These are phyloP conservation scores for Mycalesis mineus DNA, from an alignment of 2,888 invertebrate genomes.

Conservation along the genomic window DNA sequence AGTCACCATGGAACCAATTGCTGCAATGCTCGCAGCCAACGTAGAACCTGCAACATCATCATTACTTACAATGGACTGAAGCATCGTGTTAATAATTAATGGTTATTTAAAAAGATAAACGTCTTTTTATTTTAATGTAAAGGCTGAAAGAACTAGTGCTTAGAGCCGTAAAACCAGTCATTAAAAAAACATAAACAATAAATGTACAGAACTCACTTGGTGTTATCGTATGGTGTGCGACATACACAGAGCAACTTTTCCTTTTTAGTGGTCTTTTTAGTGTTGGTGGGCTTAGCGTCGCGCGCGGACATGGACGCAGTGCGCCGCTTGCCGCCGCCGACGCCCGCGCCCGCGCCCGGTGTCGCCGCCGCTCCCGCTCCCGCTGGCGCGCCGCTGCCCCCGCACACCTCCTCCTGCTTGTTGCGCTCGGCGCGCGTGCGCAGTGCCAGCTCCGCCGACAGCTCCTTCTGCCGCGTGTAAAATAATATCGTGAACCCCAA, in stretches of 20 bases:
- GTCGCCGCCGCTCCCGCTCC: too few species aligned
- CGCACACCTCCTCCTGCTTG: slow-evolving; percentile 83
- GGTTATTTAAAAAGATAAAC: too few species aligned
- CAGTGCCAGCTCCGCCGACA: slow-evolving; percentile 84
- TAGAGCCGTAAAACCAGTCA: too few species aligned
- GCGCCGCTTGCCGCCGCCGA: slow-evolving; percentile 50
- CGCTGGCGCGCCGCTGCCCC: background rate
- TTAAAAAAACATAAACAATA: too few species aligned
- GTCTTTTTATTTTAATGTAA: too few species aligned
- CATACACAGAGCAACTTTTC: slow-evolving; percentile 94
- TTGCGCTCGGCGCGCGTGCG: slow-evolving; percentile 84
- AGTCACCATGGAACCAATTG: slow-evolving; percentile 99
- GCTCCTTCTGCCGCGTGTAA: slow-evolving; percentile 79
- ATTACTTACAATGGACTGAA: too few species aligned
- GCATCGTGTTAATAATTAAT: too few species aligned
- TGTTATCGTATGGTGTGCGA: slow-evolving; percentile 95
- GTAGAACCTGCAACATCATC: slow-evolving; percentile 85
- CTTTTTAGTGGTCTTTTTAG: slow-evolving; percentile 74
- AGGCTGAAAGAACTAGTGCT: too few species aligned
- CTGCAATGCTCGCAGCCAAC: slow-evolving; percentile 98
- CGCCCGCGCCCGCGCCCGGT: too few species aligned
- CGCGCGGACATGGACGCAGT: slow-evolving; percentile 50
- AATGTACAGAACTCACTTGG: slow-evolving; percentile 79
- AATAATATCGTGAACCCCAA: too few species aligned
- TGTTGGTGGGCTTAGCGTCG: slow-evolving; percentile 38